Percentiles rank a stretch among this genome's conserved stretches.
phyloP scores from a whole-genome alignment of 2,113 vertebrate species.

The Tauraco erythrolophus region DNA sequence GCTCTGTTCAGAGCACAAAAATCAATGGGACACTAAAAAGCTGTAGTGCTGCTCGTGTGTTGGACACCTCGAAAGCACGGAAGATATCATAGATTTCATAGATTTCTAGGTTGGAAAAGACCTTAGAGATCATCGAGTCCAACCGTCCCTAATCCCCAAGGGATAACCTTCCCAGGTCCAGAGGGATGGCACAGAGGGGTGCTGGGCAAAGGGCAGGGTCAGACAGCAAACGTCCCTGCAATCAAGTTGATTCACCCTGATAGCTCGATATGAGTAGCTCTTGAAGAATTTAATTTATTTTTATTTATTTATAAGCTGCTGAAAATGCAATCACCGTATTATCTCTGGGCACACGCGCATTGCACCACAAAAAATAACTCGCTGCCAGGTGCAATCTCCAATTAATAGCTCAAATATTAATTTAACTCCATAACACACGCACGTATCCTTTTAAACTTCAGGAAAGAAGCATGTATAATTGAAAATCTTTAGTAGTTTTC shows the following conservation, averaged over 20 bases:
- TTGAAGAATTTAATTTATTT: background rate
- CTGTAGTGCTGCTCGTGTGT: background rate
- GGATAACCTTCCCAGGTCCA: background rate
- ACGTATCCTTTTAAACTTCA: background rate
- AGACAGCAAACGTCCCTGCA: background rate
- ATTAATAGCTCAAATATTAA: slow-evolving; percentile 35
- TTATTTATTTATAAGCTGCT: background rate
- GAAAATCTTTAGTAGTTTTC: background rate
- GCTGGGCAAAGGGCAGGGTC: background rate
- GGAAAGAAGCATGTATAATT: background rate
- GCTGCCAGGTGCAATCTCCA: background rate
- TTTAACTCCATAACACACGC: background rate
- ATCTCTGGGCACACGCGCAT: background rate
- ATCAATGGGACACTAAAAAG: background rate
- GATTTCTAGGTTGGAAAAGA: too few species aligned
- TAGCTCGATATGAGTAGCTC: background rate
- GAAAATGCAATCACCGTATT: background rate
- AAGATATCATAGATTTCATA: too few species aligned
- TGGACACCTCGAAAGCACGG: background rate
- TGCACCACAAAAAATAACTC: background rate
- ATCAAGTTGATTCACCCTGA: background rate
- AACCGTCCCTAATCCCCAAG: too few species aligned
- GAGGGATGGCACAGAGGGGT: background rate
- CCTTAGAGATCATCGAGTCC: too few species aligned
- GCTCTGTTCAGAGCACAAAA: background rate